A percentile compares a stretch with the other conserved stretches of the same genome.
Conservation (phyloP, 2,888 invertebrate genomes). For the Ochropleura plecta region DNA sequence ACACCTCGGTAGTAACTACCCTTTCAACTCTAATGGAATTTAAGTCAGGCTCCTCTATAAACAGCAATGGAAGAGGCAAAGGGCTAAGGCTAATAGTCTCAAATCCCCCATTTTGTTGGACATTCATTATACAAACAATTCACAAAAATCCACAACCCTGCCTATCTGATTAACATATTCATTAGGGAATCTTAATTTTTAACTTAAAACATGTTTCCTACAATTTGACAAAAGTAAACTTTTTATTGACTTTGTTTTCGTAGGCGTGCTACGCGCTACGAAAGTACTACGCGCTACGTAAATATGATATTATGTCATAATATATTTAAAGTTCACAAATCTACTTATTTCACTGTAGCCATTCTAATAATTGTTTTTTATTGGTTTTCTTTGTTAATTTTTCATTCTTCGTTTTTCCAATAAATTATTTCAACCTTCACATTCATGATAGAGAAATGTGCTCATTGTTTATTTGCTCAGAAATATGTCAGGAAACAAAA, state of each 20-base stretch:
- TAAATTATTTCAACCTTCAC: constrained; percentile 34
- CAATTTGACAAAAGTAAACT: not conserved
- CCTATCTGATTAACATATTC: constrained; percentile 9
- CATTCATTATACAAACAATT: not conserved
- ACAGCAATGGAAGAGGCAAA: not conserved
- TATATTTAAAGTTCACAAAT: not conserved
- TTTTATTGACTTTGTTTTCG: constrained; percentile 7
- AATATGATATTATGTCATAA: not conserved
- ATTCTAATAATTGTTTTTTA: not conserved
- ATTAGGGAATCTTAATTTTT: not conserved
- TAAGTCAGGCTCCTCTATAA: not conserved
- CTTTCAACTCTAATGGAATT: not conserved
- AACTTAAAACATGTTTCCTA: not conserved
- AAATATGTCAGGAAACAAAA: constrained; percentile 68
- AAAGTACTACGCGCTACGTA: constrained; percentile 64
- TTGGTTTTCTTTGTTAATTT: not conserved
- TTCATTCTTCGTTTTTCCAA: constrained; percentile 17
- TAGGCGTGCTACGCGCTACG: constrained; percentile 60
- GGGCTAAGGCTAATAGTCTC: not conserved
- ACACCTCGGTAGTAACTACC: not conserved
- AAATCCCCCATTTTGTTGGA: not conserved
- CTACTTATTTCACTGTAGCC: not conserved
- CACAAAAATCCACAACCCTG: not conserved
- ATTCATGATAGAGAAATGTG: constrained; percentile 39
- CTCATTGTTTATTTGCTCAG: constrained; percentile 40